Conservation (phyloP, 2,888 invertebrate species). For the Drosophila meridionalis region DNA sequence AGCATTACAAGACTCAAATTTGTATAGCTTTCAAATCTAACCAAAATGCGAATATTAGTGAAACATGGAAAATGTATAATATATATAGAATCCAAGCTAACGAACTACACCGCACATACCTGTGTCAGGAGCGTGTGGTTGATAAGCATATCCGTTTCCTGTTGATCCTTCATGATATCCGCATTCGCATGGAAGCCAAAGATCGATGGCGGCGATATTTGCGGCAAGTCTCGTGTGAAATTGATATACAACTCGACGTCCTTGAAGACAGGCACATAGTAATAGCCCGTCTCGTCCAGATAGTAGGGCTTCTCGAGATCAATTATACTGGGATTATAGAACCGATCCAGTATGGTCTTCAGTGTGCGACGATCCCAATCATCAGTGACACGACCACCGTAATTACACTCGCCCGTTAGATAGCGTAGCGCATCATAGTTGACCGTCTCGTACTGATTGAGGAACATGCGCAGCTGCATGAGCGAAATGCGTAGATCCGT, state of each 20-base stretch:
- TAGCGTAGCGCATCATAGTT: slow-evolving; percentile 95
- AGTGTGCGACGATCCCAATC: slow-evolving; percentile 97
- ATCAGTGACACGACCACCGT: slow-evolving; percentile 97
- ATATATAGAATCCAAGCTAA: neutral
- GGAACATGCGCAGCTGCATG: slow-evolving; percentile 94
- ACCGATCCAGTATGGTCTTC: slow-evolving; percentile 92
- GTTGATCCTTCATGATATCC: slow-evolving; percentile 95
- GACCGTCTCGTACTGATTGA: slow-evolving; percentile 92
- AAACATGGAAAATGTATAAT: neutral
- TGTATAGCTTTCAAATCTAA: neutral
- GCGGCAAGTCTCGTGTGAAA: slow-evolving; percentile 90
- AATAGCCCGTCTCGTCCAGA: slow-evolving; percentile 89
- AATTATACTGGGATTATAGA: slow-evolving; percentile 90
- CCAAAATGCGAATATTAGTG: neutral
- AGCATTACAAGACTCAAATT: neutral
- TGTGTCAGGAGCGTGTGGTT: slow-evolving; percentile 91
- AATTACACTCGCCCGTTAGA: slow-evolving; percentile 97
- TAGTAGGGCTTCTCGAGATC: slow-evolving; percentile 87
- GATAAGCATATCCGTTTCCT: slow-evolving; percentile 92
- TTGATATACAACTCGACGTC: slow-evolving; percentile 90
- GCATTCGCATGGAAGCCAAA: slow-evolving; percentile 98
- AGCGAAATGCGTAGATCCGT: slow-evolving; percentile 96
- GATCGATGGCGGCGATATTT: slow-evolving; percentile 92
- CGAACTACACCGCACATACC: slow-evolving; percentile 85
- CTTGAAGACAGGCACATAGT: slow-evolving; percentile 90